These are phyloP conservation scores for Elysia crispata DNA, from an alignment of 2,888 invertebrate genomes.

Conservation along the genomic window DNA sequence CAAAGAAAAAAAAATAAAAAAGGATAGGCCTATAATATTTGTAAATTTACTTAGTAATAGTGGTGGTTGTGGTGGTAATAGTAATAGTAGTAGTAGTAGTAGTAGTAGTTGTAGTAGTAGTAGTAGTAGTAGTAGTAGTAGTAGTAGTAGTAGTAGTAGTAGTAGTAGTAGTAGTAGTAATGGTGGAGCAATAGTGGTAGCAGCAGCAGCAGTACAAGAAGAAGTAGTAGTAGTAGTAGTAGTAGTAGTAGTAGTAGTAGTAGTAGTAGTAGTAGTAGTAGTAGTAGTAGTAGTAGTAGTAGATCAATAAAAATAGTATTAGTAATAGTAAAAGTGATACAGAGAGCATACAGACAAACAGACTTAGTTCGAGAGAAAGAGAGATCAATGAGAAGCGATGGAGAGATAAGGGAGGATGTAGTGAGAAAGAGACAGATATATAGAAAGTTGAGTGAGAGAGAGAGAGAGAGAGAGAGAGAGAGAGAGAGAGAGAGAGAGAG, in stretches of 20 bases:
- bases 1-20: no score
- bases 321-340: background rate
- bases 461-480: slow-evolving; percentile 26
- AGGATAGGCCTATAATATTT: no score
- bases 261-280: slow-evolving; percentile 11
- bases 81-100: no score
- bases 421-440: no score
- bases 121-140: slow-evolving; percentile 22
- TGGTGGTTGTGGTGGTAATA: no score
- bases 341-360: no score
- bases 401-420: background rate
- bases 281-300: background rate
- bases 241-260: slow-evolving; percentile 18
- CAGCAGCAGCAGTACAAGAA: background rate
- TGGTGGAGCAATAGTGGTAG: background rate
- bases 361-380: no score
- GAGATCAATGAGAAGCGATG: background rate
- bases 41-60: no score
- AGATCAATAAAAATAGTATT: background rate
- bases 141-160: background rate
- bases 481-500: background rate
- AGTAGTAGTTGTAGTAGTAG: slow-evolving; percentile 11
- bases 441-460: background rate
- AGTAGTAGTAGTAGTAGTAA: no score
- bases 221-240: slow-evolving; percentile 27